These are phyloP conservation scores for Pollenia angustigena DNA, from an alignment of 2,888 invertebrate genomes.

Conservation along the genomic window DNA sequence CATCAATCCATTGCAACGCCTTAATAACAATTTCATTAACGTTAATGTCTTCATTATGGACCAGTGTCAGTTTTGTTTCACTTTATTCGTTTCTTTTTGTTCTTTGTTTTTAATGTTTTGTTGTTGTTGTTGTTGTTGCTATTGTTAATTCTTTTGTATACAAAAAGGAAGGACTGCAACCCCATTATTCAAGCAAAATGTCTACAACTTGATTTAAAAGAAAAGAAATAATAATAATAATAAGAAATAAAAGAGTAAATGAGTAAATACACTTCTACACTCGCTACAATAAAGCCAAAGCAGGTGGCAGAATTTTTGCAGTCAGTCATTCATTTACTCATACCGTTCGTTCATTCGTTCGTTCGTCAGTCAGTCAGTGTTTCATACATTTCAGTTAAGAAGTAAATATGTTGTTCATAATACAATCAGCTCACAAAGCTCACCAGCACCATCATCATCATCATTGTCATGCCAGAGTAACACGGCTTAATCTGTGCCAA, in stretches of 20 bases:
- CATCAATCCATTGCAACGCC: conserved; percentile 78
- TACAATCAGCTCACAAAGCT: conserved; percentile 52
- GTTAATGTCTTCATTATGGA: conserved; percentile 84
- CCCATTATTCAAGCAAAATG: conserved; percentile 65
- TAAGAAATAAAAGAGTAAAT: conserved; percentile 39
- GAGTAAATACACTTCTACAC: conserved; percentile 36
- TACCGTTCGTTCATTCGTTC: not conserved
- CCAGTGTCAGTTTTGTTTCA: conserved; percentile 80
- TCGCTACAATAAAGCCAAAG: conserved; percentile 60
- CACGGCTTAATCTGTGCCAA: conserved; percentile 58
- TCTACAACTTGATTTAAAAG: conserved; percentile 39
- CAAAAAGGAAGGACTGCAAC: conserved; percentile 50
- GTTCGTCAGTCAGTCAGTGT: conserved; percentile 5
- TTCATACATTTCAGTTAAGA: not conserved
- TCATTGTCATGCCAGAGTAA: not conserved
- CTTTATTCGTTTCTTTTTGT: conserved; percentile 40
- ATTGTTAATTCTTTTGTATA: conserved; percentile 40
- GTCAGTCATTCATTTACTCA: conserved; percentile 19
- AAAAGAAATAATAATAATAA: not conserved
- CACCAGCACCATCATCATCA: not conserved
- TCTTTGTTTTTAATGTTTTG: not conserved
- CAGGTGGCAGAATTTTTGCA: conserved; percentile 59
- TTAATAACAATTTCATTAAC: conserved; percentile 84
- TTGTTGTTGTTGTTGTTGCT: not conserved
- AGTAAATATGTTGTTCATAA: conserved; percentile 65